Evolutionary conservation across 2,888 invertebrate genomes (phyloP), one percentile per base, ranked within the genome.

Genomic region (Conops quadrifasciatus): DNA sequence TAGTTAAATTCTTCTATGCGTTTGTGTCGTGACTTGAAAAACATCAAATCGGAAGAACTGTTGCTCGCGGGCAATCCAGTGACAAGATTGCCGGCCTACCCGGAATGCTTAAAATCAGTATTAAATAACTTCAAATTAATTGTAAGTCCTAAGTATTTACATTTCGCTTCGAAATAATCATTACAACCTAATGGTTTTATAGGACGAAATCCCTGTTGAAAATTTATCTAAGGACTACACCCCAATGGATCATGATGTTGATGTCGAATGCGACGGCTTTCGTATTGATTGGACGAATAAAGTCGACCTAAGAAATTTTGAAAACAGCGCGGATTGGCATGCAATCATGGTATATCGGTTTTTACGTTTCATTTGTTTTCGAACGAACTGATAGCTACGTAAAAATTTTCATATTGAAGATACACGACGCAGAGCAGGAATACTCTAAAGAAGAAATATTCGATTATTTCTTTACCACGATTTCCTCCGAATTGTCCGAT

Each of bases 321-420:
- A 77, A 66, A 73, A 75, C n/a, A 83, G 82, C 49, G 71, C 75
- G 19, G 73, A 82, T 36, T 84, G 84, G 85, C 84, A 84, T 77
- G 82, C 80, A 1, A 75, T 84, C 56, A 72, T 82, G 73, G 84
- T 83, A 67, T 62, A 70, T 62, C 3, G 28, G 4, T 36, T 36
- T 36, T 9, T 9, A 36, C 9, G 4, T 58, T 28, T 9, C 11
- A 28, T 1, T 58, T 28, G 2, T 16, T 26, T 28, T 16, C 16
- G 16, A 71, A 62, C 19, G 45, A 9, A 43, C 45, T 43, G 19
- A 53, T 19, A 36, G 9, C 4, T 36, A 36, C 36, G 9, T n/a
- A 15, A 28, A 11, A n/a, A 51, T 65, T 47, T 21, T 47, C 16
- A 43, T 62, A 1, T 26, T 70, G 11, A n/a, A 84, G 84, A 79